Evolutionary conservation across 1,140 invertebrate genomes (phyloP), one percentile per base, ranked within the genome.

Genomic region (Sinonovacula constricta): DNA sequence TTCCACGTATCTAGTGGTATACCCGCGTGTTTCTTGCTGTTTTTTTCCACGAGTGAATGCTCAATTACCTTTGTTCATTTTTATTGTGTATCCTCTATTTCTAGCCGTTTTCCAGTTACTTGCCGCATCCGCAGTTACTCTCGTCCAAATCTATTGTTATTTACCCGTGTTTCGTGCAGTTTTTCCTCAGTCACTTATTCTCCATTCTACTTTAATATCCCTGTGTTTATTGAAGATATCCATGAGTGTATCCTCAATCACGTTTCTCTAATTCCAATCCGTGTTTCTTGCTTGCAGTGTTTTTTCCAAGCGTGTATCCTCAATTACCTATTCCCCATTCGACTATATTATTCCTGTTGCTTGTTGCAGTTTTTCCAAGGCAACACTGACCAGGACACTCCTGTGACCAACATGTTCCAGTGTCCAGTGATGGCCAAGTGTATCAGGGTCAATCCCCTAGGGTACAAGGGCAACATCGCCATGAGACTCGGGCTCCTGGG

Each of bases 341-440:
- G n/a, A 33, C 15, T 33, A 67, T 24, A 49, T 18, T 24, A 24
- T 22, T 67, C n/a, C 49, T 18, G 31, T 65, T 28, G 26, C 53
- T 28, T 22, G 36, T 79, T 68, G 22, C 67, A 85, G 84, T 76
- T 83, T 24, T 86, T 86, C 63, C 34, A 63, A n/a, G 85, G 70
- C 18, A 86, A 86, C 69, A 66, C 24, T 15, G 81, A 86, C 62
- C 70, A 80, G n/a, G 72, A 81, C 22, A 83, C 81, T 1, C 69
- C 77, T 10, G 81, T 77, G 1, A 70, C 30, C 15, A 79, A 81
- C 30, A 69, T 63, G 31, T 85, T 86, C 65, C 28, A 83, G n/a
- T 81, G 81, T 30, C 82, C 80, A 12, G 75, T 85, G 1, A 83
- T 82, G 26, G 85, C 85, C 45, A 82, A 82, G 33, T 86, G 79